These are phyloP conservation scores for Syrphus vitripennis DNA, from an alignment of 2,888 invertebrate species.

Conservation along the genomic window DNA sequence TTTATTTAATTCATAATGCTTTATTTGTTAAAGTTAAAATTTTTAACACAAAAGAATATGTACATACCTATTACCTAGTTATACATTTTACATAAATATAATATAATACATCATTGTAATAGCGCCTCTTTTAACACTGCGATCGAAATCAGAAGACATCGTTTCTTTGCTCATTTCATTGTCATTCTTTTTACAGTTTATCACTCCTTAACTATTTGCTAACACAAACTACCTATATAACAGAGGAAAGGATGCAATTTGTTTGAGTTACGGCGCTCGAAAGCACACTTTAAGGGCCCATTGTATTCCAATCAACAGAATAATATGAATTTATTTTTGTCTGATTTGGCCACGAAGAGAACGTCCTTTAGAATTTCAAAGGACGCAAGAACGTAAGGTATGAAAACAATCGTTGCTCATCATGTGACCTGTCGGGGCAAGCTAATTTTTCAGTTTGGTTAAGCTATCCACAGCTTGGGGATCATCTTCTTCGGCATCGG, in stretches of 20 bases:
- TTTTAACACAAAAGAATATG: not conserved
- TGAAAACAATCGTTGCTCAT: constrained; percentile 63
- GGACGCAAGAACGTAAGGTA: constrained; percentile 24
- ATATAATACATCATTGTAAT: constrained; percentile 1
- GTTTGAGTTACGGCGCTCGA: constrained; percentile 82
- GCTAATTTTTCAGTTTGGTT: constrained; percentile 71
- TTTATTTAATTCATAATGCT: not conserved
- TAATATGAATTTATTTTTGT: constrained; percentile 63
- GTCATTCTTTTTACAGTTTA: constrained; percentile 38
- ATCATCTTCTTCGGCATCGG: not conserved
- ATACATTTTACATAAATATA: too few species aligned
- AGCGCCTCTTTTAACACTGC: constrained; percentile 36
- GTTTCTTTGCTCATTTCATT: constrained; percentile 11
- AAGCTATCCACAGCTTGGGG: not conserved
- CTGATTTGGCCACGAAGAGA: constrained; percentile 29
- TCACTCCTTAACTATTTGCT: constrained; percentile 21
- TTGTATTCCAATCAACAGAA: constrained; percentile 79
- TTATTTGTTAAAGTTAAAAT: not conserved
- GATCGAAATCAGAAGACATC: constrained; percentile 46
- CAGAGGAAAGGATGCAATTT: constrained; percentile 77
- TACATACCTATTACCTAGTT: too few species aligned
- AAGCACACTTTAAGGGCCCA: constrained; percentile 81
- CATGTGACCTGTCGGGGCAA: constrained; percentile 72
- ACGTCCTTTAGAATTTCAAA: constrained; percentile 29
- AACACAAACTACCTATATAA: constrained; percentile 1